These are phyloP conservation scores for Hypercompe scribonia DNA, from an alignment of 2,888 invertebrate species.

Conservation along the genomic window DNA sequence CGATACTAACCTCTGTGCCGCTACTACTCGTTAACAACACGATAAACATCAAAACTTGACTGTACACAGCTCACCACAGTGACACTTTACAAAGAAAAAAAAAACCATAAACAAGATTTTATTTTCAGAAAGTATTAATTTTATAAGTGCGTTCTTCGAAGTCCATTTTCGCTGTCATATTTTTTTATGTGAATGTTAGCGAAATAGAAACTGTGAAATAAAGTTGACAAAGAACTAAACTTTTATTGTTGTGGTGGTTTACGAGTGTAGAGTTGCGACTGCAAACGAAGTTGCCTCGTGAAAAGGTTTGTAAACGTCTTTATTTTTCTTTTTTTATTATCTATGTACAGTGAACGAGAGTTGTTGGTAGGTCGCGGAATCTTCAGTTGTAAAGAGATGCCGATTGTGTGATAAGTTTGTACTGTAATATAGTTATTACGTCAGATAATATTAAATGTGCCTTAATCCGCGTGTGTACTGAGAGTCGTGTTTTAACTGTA, in stretches of 20 bases:
- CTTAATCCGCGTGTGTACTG: background rate
- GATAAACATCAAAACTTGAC: constrained; percentile 52
- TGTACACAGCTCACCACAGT: constrained; percentile 20
- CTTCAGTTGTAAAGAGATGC: constrained; percentile 1
- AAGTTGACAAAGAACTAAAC: constrained; percentile 28
- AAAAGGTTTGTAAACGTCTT: constrained; percentile 44
- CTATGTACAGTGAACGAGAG: constrained; percentile 3
- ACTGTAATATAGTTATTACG: constrained; percentile 1
- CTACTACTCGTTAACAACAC: constrained; percentile 44
- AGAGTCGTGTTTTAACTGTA: background rate
- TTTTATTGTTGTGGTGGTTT: constrained; percentile 40
- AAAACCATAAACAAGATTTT: background rate
- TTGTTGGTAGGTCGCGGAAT: constrained; percentile 13
- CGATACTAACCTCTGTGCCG: constrained; percentile 56
- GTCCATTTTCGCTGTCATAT: constrained; percentile 5
- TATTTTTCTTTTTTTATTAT: constrained; percentile 22
- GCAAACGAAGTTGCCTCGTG: constrained; percentile 33
- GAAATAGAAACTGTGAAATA: constrained; percentile 27
- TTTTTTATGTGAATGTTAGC: constrained; percentile 18
- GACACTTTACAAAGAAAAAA: constrained; percentile 13
- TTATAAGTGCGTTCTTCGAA: constrained; percentile 24
- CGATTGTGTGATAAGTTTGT: constrained; percentile 10
- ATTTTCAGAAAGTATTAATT: constrained; percentile 25
- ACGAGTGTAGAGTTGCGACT: constrained; percentile 33
- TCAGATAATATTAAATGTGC: background rate